phyloP scores from a whole-genome alignment of 2,888 invertebrate genomes.

The Perithous albicinctus region DNA sequence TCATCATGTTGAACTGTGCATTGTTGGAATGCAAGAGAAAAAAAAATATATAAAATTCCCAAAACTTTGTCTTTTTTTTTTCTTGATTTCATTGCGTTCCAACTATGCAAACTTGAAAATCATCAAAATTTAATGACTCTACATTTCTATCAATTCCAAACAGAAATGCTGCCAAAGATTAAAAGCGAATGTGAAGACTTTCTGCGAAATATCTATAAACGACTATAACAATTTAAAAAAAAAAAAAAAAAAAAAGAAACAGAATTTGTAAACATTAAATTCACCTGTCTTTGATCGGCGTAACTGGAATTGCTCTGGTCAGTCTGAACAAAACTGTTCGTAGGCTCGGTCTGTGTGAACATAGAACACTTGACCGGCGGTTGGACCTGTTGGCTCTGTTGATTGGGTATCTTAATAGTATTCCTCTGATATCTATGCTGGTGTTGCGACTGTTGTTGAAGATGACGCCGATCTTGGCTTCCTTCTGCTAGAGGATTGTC shows the following conservation, averaged over 20 bases:
- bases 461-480: constrained; percentile 65
- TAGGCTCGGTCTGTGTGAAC: constrained; percentile 83
- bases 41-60: no score
- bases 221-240: neutral
- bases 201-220: neutral
- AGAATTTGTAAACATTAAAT: constrained; percentile 24
- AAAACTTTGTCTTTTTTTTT: no score
- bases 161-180: neutral
- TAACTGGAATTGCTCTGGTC: constrained; percentile 82
- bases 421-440: constrained; percentile 69
- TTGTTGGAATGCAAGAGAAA: no score
- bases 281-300: constrained; percentile 81
- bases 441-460: constrained; percentile 67
- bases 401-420: constrained; percentile 70
- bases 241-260: no score
- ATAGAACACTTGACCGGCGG: constrained; percentile 82
- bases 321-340: constrained; percentile 81
- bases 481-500: constrained; percentile 63
- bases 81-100: no score
- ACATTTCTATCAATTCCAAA: no score
- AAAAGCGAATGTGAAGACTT: neutral
- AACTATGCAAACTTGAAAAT: no score
- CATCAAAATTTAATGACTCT: no score
- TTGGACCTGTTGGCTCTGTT: constrained; percentile 77
- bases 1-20: no score